phyloP scores from a whole-genome alignment of 2,888 invertebrate genomes.

The Parnassius smintheus region DNA sequence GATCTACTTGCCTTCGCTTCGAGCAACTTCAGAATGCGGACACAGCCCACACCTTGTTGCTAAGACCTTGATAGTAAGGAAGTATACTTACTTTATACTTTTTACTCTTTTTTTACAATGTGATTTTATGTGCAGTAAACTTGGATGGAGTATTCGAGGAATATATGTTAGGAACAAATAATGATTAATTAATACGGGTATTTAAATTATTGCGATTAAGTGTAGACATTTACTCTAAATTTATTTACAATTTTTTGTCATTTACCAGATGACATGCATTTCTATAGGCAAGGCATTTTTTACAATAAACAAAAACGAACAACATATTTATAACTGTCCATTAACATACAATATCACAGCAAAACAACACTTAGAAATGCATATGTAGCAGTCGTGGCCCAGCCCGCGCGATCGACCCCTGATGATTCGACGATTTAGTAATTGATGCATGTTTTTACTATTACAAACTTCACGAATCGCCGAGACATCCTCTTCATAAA shows the following conservation, averaged over 20 bases:
- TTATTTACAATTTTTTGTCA: slow-evolving; percentile 74
- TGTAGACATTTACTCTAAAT: slow-evolving; percentile 48
- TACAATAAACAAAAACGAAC: slow-evolving; percentile 58
- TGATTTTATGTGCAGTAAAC: slow-evolving; percentile 1
- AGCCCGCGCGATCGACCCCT: slow-evolving; percentile 50
- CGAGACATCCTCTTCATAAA: slow-evolving; percentile 54
- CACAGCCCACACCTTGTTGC: slow-evolving; percentile 59
- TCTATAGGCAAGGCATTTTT: slow-evolving; percentile 48
- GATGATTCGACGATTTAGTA: slow-evolving; percentile 72
- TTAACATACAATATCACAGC: slow-evolving; percentile 80
- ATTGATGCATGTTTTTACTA: slow-evolving; percentile 68
- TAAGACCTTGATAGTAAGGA: slow-evolving; percentile 57
- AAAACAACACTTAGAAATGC: slow-evolving; percentile 76
- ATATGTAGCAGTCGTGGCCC: slow-evolving; percentile 56
- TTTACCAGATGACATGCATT: slow-evolving; percentile 50
- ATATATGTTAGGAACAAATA: slow-evolving; percentile 29
- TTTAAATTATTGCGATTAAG: slow-evolving; percentile 29
- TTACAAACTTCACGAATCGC: slow-evolving; percentile 62
- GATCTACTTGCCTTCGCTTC: slow-evolving; percentile 65
- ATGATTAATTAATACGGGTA: slow-evolving; percentile 19
- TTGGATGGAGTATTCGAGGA: slow-evolving; percentile 25
- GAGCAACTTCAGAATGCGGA: slow-evolving; percentile 72
- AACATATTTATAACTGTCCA: slow-evolving; percentile 65
- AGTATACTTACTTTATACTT: slow-evolving; percentile 40
- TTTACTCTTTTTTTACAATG: slow-evolving; percentile 11